These are phyloP conservation scores for Brachynemurus nebulosus DNA, from an alignment of 2,888 invertebrate genomes.

Conservation along the genomic window DNA sequence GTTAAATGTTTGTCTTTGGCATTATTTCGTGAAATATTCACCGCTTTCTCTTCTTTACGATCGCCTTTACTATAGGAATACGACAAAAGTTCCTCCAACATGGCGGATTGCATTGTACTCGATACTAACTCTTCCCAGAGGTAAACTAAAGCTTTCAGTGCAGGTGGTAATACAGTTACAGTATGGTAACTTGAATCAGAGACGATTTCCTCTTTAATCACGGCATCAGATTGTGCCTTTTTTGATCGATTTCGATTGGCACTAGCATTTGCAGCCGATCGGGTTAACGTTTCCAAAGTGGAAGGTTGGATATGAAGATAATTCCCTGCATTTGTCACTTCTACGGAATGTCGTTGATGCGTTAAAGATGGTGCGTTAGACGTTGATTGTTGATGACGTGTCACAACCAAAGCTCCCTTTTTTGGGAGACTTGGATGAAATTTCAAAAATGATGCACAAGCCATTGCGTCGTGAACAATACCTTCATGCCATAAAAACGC, in stretches of 20 bases:
- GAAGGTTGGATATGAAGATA: constrained; percentile 69
- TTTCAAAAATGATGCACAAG: constrained; percentile 90
- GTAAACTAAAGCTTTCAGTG: constrained; percentile 72
- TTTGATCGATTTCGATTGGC: constrained; percentile 52
- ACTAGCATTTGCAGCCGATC: constrained; percentile 65
- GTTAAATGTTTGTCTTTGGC: constrained; percentile 29
- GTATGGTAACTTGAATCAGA: constrained; percentile 36
- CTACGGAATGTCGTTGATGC: constrained; percentile 75
- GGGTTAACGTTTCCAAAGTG: constrained; percentile 59
- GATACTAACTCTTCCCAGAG: constrained; percentile 78
- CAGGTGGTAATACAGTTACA: constrained; percentile 71
- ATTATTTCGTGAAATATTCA: constrained; percentile 25
- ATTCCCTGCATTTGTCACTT: constrained; percentile 55
- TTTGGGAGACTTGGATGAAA: constrained; percentile 82
- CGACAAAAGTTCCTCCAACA: constrained; percentile 44
- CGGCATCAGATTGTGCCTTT: constrained; percentile 19
- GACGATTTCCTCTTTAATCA: constrained; percentile 28
- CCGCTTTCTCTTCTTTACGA: constrained; percentile 24
- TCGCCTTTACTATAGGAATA: constrained; percentile 33
- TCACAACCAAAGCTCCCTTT: constrained; percentile 60
- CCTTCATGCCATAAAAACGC: constrained; percentile 96
- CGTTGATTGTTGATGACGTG: constrained; percentile 35
- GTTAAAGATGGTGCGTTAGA: constrained; percentile 30
- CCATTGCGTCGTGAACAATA: constrained; percentile 95
- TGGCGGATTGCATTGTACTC: constrained; percentile 50